Conservation (phyloP, 2,888 invertebrate species). For the Drosophila rubida region DNA sequence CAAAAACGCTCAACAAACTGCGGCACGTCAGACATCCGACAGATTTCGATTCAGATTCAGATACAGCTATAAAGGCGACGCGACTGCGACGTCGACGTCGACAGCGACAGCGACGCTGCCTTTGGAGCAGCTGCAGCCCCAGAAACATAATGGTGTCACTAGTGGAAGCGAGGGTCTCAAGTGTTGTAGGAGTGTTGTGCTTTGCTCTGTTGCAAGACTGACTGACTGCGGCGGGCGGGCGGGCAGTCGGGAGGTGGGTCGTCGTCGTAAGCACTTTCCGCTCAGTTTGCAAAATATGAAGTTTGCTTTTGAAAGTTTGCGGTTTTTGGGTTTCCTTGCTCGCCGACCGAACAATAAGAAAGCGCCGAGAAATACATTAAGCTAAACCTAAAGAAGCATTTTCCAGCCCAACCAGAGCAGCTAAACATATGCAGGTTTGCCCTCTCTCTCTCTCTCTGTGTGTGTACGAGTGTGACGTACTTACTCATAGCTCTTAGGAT, state of each 20-base stretch:
- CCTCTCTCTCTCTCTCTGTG: conserved; percentile 4
- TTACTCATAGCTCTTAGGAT: conserved; percentile 60
- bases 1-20: conserved; percentile 39
- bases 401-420: conserved; percentile 50
- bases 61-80: conserved; percentile 50
- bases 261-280: conserved; percentile 65
- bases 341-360: conserved; percentile 58
- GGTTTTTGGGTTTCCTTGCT: conserved; percentile 68
- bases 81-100: conserved; percentile 23
- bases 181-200: conserved; percentile 10
- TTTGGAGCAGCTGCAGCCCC: conserved; percentile 32
- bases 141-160: conserved; percentile 59
- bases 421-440: conserved; percentile 48
- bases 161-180: conserved; percentile 27
- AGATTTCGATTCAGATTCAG: conserved; percentile 37
- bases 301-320: conserved; percentile 72
- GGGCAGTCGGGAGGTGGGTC: no score
- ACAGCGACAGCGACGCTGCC: conserved; percentile 13
- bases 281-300: conserved; percentile 74
- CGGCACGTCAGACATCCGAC: conserved; percentile 49
- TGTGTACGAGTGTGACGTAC: conserved; percentile 40
- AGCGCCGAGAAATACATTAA: conserved; percentile 71
- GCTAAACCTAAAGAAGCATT: conserved; percentile 68
- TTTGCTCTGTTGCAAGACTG: no score
- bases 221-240: conserved; percentile 2